These are phyloP conservation scores for Phania funesta DNA, from an alignment of 2,888 invertebrate species.

Conservation along the genomic window DNA sequence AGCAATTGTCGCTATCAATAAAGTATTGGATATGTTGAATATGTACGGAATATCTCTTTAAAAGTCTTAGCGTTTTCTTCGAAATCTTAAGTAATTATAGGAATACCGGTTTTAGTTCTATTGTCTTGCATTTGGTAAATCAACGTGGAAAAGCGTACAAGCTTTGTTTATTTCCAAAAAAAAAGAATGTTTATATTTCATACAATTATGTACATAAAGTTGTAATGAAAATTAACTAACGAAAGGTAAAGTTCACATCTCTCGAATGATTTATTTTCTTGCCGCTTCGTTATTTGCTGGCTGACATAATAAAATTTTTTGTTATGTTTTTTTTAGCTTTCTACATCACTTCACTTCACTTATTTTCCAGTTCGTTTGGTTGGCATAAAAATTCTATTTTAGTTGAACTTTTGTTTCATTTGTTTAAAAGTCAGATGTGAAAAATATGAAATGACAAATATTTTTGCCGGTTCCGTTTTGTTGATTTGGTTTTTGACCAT, in stretches of 20 bases:
- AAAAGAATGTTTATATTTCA: background rate
- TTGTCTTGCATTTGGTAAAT: too few relatives aligned
- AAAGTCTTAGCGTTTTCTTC: too few relatives aligned
- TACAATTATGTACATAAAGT: background rate
- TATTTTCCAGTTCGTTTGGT: slow-evolving; percentile 57
- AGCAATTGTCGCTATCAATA: too few relatives aligned
- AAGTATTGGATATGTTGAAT: too few relatives aligned
- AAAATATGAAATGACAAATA: slow-evolving; percentile 38
- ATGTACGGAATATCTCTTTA: too few relatives aligned
- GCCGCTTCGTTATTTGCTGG: slow-evolving; percentile 10
- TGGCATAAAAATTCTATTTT: slow-evolving; percentile 36
- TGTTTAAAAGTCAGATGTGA: background rate
- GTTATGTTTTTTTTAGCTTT: slow-evolving; percentile 18
- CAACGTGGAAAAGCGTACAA: too few relatives aligned
- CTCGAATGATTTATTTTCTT: slow-evolving; percentile 18
- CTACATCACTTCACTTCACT: slow-evolving; percentile 37
- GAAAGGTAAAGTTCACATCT: background rate
- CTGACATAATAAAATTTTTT: background rate
- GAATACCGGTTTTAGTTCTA: too few relatives aligned
- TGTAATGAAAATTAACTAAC: background rate
- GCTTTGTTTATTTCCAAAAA: background rate
- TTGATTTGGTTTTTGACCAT: slow-evolving; percentile 23
- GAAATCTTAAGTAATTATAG: too few relatives aligned
- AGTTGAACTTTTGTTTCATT: background rate
- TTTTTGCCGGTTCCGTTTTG: slow-evolving; percentile 11